Conservation (phyloP, 2,113 vertebrate species). For the Macheiramphus alcinus region DNA sequence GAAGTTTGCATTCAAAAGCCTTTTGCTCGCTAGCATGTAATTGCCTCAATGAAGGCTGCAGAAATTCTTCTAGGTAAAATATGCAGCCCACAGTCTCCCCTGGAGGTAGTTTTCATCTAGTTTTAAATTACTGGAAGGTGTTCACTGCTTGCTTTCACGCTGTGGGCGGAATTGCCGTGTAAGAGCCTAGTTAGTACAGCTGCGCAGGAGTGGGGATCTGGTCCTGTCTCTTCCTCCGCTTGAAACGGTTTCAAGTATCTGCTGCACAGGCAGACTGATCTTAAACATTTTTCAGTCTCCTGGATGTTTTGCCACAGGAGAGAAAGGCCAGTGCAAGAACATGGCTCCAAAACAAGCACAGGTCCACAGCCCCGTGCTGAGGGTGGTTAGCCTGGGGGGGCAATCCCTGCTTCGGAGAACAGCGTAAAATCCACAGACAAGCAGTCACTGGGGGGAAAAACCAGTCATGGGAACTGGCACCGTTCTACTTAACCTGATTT, state of each 20-base stretch:
- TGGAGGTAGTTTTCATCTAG: background rate
- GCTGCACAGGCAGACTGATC: background rate
- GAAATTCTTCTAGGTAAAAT: background rate
- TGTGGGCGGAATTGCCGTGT: background rate
- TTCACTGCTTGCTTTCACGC: background rate
- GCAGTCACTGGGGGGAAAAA: background rate
- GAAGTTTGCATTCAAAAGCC: background rate
- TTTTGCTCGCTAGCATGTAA: background rate
- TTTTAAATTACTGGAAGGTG: background rate
- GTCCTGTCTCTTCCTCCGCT: background rate
- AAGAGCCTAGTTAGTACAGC: background rate
- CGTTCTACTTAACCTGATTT: background rate
- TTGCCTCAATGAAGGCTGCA: background rate
- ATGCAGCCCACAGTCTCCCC: background rate
- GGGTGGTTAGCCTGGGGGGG: background rate
- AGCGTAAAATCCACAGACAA: background rate
- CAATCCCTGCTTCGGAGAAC: background rate
- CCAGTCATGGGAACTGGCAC: background rate
- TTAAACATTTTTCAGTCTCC: background rate
- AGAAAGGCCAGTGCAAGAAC: background rate
- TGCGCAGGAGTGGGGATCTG: accelerated
- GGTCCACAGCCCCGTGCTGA: background rate
- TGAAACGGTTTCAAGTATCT: background rate
- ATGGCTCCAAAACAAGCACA: background rate
- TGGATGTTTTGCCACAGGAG: background rate